These are phyloP conservation scores for Lasiurus cinereus DNA, from an alignment of 2,113 vertebrate species.

Conservation along the genomic window DNA sequence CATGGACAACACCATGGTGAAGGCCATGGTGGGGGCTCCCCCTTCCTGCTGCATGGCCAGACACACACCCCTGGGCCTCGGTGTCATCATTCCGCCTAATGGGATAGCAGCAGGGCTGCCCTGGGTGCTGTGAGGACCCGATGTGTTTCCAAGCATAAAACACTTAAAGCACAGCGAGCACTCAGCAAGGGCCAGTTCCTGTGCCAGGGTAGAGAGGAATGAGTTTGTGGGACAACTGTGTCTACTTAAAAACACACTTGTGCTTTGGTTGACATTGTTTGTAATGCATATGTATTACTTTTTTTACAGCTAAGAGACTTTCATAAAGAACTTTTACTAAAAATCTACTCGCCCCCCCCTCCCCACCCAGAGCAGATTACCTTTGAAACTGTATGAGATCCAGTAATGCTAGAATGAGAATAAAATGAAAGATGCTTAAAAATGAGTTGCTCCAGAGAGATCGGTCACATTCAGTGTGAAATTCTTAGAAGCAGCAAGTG, in stretches of 20 bases:
- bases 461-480: constrained; percentile 61
- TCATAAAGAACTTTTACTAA: background rate
- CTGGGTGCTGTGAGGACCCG: background rate
- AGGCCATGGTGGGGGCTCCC: background rate
- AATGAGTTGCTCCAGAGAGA: constrained; percentile 51
- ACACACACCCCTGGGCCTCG: background rate
- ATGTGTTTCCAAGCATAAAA: background rate
- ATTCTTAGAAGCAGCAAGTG: constrained; percentile 58
- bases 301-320: background rate
- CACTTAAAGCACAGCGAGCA: background rate
- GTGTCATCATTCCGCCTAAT: background rate
- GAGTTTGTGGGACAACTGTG: background rate
- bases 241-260: background rate
- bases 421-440: constrained; percentile 80
- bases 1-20: too few relatives aligned
- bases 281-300: background rate
- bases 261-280: background rate
- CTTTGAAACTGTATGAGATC: constrained; percentile 90
- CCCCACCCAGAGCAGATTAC: constrained; percentile 82
- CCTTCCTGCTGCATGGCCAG: background rate
- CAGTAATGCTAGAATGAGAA: constrained; percentile 87
- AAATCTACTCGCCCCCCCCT: background rate
- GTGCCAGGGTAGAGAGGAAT: background rate
- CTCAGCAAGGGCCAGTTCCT: background rate
- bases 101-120: background rate